Evolutionary conservation across 2,888 invertebrate species (phyloP).

Genomic region (Atethmia centrago): DNA sequence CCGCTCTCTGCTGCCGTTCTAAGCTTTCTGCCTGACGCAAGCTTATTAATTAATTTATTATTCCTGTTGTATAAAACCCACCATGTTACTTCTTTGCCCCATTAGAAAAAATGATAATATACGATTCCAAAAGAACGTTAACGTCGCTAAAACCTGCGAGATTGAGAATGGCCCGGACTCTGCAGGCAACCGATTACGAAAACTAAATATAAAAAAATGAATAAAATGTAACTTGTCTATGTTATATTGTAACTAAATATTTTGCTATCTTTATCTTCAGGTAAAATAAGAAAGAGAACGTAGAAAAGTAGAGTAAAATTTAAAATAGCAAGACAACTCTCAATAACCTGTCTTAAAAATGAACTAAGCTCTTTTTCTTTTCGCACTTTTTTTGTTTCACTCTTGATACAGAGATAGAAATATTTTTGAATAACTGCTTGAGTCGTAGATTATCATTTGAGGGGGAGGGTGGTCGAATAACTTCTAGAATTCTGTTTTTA

Average conservation of each 20-base stretch:
- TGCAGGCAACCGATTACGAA: not conserved
- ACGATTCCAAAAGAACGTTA: not conserved
- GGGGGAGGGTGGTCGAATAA: not conserved
- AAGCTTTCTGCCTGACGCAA: constrained; percentile 18
- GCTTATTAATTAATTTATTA: constrained; percentile 9
- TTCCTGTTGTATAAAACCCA: constrained; percentile 28
- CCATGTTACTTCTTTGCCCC: not conserved
- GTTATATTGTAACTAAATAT: no score
- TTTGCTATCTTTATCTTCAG: not conserved
- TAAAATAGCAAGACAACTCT: not conserved
- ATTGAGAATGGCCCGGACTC: not conserved
- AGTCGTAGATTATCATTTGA: constrained; percentile 30
- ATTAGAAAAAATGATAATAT: constrained; percentile 17
- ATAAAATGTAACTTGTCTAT: not conserved
- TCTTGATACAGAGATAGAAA: not conserved
- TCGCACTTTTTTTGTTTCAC: not conserved
- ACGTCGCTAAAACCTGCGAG: not conserved
- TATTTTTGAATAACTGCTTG: not conserved
- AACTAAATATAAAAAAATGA: not conserved
- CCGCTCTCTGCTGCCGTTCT: not conserved
- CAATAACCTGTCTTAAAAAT: not conserved
- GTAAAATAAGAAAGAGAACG: not conserved
- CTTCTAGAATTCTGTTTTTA: constrained; percentile 19
- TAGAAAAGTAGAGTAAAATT: not conserved
- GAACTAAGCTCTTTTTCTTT: not conserved